Percentiles rank a stretch among this genome's conserved stretches.
Conservation (phyloP, 1,140 invertebrate species). For the Drosophila sucinea region DNA sequence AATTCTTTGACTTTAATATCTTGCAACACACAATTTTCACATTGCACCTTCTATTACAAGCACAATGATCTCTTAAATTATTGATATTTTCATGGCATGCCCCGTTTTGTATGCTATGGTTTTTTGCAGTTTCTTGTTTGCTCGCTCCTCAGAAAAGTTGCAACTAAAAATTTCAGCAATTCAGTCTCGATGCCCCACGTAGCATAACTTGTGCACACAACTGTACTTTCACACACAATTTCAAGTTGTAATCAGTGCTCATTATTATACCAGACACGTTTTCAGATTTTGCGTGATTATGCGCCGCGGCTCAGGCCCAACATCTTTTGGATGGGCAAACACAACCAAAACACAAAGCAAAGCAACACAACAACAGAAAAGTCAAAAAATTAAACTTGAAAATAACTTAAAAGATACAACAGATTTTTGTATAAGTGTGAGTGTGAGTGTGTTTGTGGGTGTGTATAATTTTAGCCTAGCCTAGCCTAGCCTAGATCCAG, state of each 20-base stretch:
- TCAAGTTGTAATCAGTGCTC: slow-evolving; percentile 81
- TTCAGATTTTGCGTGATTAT: slow-evolving; percentile 80
- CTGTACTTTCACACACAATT: slow-evolving; percentile 80
- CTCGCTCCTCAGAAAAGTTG: neutral
- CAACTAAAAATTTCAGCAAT: slow-evolving; percentile 15
- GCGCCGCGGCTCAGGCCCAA: slow-evolving; percentile 66
- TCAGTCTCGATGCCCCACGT: slow-evolving; percentile 42
- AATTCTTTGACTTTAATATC: too few relatives aligned
- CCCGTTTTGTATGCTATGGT: neutral
- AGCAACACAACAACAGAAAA: slow-evolving; percentile 26
- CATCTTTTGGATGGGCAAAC: slow-evolving; percentile 46
- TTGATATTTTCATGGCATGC: neutral
- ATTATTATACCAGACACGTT: slow-evolving; percentile 82
- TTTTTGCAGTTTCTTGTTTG: neutral
- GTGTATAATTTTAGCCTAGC: slow-evolving; percentile 1
- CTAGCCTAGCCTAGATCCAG: slow-evolving; percentile 37
- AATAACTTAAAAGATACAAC: slow-evolving; percentile 71
- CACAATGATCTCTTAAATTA: neutral
- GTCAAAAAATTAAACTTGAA: slow-evolving; percentile 77
- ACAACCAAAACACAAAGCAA: slow-evolving; percentile 15
- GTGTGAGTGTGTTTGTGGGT: neutral
- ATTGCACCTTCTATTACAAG: too few relatives aligned
- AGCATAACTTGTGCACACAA: slow-evolving; percentile 76
- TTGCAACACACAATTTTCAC: too few relatives aligned
- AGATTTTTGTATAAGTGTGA: slow-evolving; percentile 47